Evolutionary conservation across 2,113 vertebrate species (phyloP).

Genomic region (Lutjanus erythropterus): DNA sequence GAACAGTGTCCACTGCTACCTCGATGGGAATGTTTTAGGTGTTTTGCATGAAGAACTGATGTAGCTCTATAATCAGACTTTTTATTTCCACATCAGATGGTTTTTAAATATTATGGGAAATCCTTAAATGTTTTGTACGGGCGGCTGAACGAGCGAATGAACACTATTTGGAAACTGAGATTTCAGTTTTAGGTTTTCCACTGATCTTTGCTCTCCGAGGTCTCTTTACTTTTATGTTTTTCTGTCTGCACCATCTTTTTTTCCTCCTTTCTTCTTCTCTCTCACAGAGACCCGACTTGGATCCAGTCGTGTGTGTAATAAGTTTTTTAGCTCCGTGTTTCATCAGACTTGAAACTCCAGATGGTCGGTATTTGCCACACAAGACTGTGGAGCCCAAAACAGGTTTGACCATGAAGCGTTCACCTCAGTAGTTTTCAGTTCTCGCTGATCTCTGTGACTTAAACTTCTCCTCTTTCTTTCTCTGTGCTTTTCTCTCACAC

Average conservation of each 20-base stretch:
- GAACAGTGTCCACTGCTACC: slow-evolving; percentile 51
- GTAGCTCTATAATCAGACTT: slow-evolving; percentile 1
- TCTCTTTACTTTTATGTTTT: neutral
- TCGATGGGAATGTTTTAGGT: slow-evolving; percentile 28
- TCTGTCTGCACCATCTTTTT: neutral
- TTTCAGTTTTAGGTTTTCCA: neutral
- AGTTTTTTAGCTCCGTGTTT: slow-evolving; percentile 5
- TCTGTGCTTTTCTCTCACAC: neutral
- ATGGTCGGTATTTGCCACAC: neutral
- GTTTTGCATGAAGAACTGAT: slow-evolving; percentile 60
- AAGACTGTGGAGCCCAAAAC: neutral
- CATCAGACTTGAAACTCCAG: slow-evolving; percentile 30
- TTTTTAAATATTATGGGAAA: slow-evolving; percentile 12
- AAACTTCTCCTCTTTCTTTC: neutral
- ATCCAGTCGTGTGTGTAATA: slow-evolving; percentile 20
- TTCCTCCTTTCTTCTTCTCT: neutral
- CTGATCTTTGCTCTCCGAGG: slow-evolving; percentile 4
- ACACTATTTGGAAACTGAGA: neutral
- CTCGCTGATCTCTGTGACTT: neutral
- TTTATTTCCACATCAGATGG: neutral
- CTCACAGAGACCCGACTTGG: neutral
- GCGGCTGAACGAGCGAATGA: neutral
- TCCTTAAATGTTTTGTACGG: neutral
- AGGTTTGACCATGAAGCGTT: neutral
- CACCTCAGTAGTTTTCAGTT: neutral